Base-by-base conservation (phyloP, 2,113 vertebrate genomes). In the Todiramphus saurophagus region DNA sequence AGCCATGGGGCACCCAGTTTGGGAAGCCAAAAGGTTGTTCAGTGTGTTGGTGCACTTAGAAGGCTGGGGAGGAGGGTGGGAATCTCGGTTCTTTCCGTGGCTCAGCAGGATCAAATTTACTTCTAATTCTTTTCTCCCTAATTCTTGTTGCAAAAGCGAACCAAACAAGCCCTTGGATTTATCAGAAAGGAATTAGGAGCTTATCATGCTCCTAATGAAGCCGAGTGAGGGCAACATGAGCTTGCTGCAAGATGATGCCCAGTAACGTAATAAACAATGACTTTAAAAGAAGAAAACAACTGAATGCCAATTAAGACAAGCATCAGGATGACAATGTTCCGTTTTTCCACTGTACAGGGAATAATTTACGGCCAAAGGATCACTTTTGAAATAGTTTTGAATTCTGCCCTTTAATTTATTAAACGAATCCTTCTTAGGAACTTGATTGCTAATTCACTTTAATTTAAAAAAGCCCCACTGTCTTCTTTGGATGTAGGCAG, bases 381-480 rank as follows among this genome's bases (percentile, higher is more conserved):
- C 92, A 94, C 69, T 97, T 96, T 85, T 73, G 81, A 87, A 87
- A 93, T 97, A 37, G 84, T 93, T 94, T 96, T 94, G 83, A 92
- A 87, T 96, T 95, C 70, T 97, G 30, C 30, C 63, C 63, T 95
- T 94, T 96, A 91, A 94, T 87, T 82, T 96, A 96, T 91, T 95
- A 92, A 93, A 75, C 50, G 77, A 96, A 75, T 94, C 67, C 37
- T 93, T 92, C 92, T 96, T 87, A 94, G 83, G 58, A 87, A 82
- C 83, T 95, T 96, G 91, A 95, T 96, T 95, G 63, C 93, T 96
- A 95, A 96, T 91, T 96, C 67, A 51, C 83, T 95, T 64, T 95
- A 93, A 97, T 94, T 95, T 91, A 69, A 94, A 96, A 95, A 96
- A 95, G 74, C 77, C 63, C n/a, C 76, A 69, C 70, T 96, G 89